These are phyloP conservation scores for Mesoligia furuncula DNA, from an alignment of 2,888 invertebrate species.

Conservation along the genomic window DNA sequence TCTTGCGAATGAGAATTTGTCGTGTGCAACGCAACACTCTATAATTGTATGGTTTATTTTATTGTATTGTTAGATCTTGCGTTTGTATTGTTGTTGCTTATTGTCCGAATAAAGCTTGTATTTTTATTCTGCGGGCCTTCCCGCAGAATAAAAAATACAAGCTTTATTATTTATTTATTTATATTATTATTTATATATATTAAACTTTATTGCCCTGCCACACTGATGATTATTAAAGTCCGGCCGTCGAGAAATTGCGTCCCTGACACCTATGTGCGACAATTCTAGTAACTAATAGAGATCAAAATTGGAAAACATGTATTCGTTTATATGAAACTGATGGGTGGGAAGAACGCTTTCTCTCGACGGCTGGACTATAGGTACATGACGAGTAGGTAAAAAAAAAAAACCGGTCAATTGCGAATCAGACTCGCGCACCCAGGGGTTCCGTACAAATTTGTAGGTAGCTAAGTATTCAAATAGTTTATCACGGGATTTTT, in stretches of 20 bases:
- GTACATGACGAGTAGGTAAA: background rate
- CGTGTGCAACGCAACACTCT: constrained; percentile 50
- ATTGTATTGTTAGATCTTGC: constrained; percentile 26
- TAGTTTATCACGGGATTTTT: too few species aligned
- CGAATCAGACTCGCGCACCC: too few species aligned
- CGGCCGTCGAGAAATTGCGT: background rate
- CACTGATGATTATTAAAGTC: background rate
- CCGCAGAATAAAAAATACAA: too few species aligned
- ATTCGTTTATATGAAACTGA: too few species aligned
- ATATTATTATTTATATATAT: too few species aligned
- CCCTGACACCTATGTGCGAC: background rate
- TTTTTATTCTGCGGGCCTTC: background rate
- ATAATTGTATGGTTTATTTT: constrained; percentile 44
- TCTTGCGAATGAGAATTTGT: constrained; percentile 51
- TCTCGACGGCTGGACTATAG: background rate
- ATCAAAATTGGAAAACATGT: background rate
- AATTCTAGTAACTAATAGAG: background rate
- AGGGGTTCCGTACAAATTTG: too few species aligned
- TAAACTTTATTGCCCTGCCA: background rate
- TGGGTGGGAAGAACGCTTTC: background rate
- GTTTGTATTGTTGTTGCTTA: constrained; percentile 5
- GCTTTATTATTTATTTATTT: too few species aligned
- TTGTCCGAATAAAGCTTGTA: background rate
- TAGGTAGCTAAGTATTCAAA: too few species aligned
- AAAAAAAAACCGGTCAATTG: too few species aligned